Evolutionary conservation across 2,113 vertebrate genomes (phyloP).

Genomic region (Nymphicus hollandicus): DNA sequence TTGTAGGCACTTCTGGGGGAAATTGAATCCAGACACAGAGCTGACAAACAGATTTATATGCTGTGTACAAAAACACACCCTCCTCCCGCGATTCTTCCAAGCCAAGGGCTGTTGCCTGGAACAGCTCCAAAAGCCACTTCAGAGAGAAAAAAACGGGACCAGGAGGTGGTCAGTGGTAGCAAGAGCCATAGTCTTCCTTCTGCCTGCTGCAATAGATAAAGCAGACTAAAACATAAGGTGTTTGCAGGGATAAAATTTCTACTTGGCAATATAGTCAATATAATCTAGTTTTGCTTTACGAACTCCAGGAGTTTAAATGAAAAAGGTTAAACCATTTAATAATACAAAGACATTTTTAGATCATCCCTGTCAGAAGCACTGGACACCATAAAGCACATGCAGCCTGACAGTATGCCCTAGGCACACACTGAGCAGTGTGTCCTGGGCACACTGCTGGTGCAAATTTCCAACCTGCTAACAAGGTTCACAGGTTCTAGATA

Average conservation of each 20-base stretch:
- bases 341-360: neutral
- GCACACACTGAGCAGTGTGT: neutral
- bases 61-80: neutral
- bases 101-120: neutral
- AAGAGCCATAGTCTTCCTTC: neutral
- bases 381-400: neutral
- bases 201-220: fast-evolving
- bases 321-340: neutral
- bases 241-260: neutral
- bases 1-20: neutral
- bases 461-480: neutral
- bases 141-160: neutral
- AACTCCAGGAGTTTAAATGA: neutral
- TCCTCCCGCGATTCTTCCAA: neutral
- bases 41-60: neutral
- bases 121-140: neutral
- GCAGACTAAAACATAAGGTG: neutral
- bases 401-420: neutral
- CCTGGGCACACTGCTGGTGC: neutral
- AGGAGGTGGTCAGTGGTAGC: neutral
- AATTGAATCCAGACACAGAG: neutral
- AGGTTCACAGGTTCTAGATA: neutral
- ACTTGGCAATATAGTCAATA: neutral
- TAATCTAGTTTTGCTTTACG: neutral
- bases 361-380: neutral